Base-by-base conservation (phyloP, 2,113 vertebrate genomes). In the Oriolus oriolus region DNA sequence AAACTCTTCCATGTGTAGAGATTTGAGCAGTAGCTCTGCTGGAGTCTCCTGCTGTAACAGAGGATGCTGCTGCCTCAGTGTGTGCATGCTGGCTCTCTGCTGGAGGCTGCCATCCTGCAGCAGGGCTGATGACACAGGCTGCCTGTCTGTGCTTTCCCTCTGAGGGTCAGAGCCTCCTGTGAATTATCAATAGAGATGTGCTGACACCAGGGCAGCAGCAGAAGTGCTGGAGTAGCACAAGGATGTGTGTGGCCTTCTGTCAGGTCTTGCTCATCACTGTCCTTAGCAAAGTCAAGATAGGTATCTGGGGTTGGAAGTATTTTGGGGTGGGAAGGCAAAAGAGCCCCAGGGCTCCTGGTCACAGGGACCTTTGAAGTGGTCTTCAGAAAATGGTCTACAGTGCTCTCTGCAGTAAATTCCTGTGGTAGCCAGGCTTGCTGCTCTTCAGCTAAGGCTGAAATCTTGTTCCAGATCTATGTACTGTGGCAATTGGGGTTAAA, bases 201-300 rank as follows among this genome's bases (percentile, higher is more conserved):
- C 70, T 66, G 56, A 10, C 0, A 3, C 64, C 73, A 30, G 75
- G 68, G 54, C 73, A 71, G 54, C 45, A 35, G 64, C 57, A 37
- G 47, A 0, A 68, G 59, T 65, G 4, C 63, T 49, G 3, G 41
- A 63, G 64, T 52, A 28, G 70, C 66, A 18, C 24, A 9, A 17
- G 56, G 45, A 44, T 56, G 56, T 7, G 7, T 0, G 0, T 66
- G 60, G 30, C 28, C 20, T 79, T 59, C 9, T 71, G 28, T 53
- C 4, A 1, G 5, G 33, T 70, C 30, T 56, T 1, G 1, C 35
- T 52, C 2, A 0, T 44, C 37, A 1, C 7, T 11, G 21, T 18
- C 53, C 30, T 56, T 14, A 61, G 63, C 63, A 63, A 26, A 73
- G 35, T 54, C 26, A 27, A 20, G 54, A 13, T 10, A 16, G 27